These are phyloP conservation scores for Drosophila subquinaria DNA, from an alignment of 2,888 invertebrate genomes.

Conservation along the genomic window DNA sequence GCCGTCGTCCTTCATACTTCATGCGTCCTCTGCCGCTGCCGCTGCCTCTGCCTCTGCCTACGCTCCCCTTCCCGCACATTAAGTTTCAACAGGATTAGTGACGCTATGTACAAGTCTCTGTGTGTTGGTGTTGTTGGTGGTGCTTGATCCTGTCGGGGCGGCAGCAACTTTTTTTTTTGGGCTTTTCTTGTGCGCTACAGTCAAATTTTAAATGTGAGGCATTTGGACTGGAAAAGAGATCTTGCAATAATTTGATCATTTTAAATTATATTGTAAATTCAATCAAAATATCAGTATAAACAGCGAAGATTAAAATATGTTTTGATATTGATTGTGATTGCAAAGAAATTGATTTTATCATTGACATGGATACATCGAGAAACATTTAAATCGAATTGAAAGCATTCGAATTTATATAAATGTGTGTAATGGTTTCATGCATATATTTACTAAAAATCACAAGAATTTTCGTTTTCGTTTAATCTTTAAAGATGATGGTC, in stretches of 20 bases:
- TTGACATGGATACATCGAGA: too few species aligned
- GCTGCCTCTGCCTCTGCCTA: not conserved
- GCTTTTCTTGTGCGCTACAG: constrained; percentile 42
- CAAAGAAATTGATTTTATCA: too few species aligned
- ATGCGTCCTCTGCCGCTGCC: constrained; percentile 2
- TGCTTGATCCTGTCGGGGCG: constrained; percentile 23
- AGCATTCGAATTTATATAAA: too few species aligned
- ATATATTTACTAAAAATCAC: too few species aligned
- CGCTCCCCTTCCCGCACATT: constrained; percentile 43
- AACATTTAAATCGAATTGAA: too few species aligned
- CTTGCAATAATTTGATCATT: not conserved
- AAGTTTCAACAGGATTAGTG: constrained; percentile 70
- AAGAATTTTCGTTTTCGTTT: too few species aligned
- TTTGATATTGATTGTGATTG: too few species aligned
- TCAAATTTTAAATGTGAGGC: not conserved
- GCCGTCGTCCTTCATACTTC: constrained; percentile 25
- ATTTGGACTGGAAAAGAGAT: not conserved
- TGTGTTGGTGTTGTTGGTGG: constrained; percentile 10
- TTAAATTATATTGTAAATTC: too few species aligned
- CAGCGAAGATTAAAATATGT: too few species aligned
- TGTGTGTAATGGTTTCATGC: too few species aligned
- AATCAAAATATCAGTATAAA: too few species aligned
- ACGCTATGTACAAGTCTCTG: constrained; percentile 28
- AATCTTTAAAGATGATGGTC: too few species aligned
- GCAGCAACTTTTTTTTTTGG: constrained; percentile 14